phyloP scores from a whole-genome alignment of 2,113 vertebrate genomes.

The human region DNA sequence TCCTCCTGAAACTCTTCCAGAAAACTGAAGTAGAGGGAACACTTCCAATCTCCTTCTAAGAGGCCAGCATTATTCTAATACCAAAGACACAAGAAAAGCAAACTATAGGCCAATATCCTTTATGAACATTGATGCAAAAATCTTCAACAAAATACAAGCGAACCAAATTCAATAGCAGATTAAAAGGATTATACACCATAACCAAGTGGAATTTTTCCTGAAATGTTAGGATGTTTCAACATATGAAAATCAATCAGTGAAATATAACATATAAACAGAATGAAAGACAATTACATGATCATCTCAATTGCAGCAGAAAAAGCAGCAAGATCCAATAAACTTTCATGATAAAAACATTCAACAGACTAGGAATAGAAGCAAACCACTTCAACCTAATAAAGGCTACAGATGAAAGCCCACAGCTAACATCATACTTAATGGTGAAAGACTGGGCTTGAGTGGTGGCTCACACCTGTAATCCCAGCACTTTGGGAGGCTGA shows the following conservation, averaged over 20 bases:
- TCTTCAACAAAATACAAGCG: neutral
- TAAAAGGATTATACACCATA: neutral
- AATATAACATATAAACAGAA: neutral
- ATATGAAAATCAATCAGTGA: neutral
- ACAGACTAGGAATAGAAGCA: neutral
- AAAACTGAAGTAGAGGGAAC: neutral
- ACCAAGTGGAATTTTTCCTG: neutral
- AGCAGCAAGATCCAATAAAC: neutral
- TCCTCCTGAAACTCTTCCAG: constrained; percentile 2
- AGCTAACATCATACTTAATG: neutral
- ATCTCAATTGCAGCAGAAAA: neutral
- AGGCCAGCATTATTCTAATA: neutral
- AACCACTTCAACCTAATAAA: neutral
- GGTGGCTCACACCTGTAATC: neutral
- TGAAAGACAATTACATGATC: neutral
- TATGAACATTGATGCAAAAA: neutral
- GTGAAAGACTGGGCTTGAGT: neutral
- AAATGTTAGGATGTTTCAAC: neutral
- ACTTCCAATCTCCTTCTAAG: neutral
- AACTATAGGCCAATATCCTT: neutral
- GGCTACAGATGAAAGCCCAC: neutral
- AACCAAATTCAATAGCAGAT: neutral
- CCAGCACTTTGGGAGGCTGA: neutral
- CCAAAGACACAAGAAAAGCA: neutral
- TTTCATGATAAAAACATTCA: neutral